A percentile compares a stretch with the other conserved stretches of the same genome.
phyloP scores from a whole-genome alignment of 2,888 invertebrate genomes.

The Artemia sinica region DNA sequence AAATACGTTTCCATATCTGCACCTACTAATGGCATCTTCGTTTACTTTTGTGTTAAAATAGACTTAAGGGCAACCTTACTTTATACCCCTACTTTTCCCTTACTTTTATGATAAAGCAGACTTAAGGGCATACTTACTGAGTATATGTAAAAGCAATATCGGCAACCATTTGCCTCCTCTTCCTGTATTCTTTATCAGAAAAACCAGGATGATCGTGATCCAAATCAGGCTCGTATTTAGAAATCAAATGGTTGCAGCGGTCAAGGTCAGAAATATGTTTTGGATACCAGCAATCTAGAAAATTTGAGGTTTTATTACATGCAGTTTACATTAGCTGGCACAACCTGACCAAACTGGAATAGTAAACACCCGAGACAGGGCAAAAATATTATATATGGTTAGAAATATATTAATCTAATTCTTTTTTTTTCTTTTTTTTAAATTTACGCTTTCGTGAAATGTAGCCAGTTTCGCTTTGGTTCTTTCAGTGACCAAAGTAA shows the following conservation, averaged over 20 bases:
- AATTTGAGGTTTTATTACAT: background rate
- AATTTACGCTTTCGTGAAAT: too few species aligned
- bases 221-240: slow-evolving; percentile 91
- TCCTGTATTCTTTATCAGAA: slow-evolving; percentile 80
- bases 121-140: slow-evolving; percentile 41
- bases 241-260: slow-evolving; percentile 91
- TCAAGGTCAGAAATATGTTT: slow-evolving; percentile 86
- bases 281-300: slow-evolving; percentile 76
- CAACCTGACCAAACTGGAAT: slow-evolving; percentile 18
- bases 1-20: too few species aligned
- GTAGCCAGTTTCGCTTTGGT: too few species aligned
- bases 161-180: slow-evolving; percentile 82
- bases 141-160: slow-evolving; percentile 92
- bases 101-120: too few species aligned
- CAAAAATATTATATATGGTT: background rate
- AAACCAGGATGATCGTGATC: slow-evolving; percentile 98
- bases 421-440: too few species aligned
- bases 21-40: too few species aligned
- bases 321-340: background rate
- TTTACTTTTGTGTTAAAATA: too few species aligned
- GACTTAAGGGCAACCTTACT: too few species aligned
- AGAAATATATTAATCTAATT: background rate
- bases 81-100: too few species aligned
- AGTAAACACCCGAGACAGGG: background rate
- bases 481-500: too few species aligned